A percentile compares a stretch with the other conserved stretches of the same genome.
phyloP scores from a whole-genome alignment of 2,888 invertebrate species.

The Tuberolachnus salignus region DNA sequence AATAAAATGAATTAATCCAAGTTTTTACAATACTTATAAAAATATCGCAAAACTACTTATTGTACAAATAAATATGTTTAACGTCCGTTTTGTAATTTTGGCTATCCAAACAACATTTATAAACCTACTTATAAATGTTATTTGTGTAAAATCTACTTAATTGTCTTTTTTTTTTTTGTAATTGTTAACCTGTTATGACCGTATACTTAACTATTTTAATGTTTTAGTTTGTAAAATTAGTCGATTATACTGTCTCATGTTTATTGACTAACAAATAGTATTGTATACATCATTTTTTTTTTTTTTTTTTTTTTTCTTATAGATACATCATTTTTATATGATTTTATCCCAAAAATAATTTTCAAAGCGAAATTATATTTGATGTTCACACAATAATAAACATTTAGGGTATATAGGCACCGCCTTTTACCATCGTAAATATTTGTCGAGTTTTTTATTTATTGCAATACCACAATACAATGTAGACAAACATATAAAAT shows the following conservation, averaged over 20 bases:
- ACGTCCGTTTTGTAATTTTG: background rate
- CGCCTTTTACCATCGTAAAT: conserved; percentile 17
- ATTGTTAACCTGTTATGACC: conserved; percentile 32
- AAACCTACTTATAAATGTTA: background rate
- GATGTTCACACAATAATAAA: conserved; percentile 31
- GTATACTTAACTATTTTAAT: background rate
- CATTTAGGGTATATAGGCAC: conserved; percentile 24
- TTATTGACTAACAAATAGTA: background rate
- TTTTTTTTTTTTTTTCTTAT: no score
- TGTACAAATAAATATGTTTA: conserved; percentile 2
- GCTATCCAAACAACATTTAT: conserved; percentile 2
- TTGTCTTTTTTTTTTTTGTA: conserved; percentile 6
- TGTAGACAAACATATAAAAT: no score
- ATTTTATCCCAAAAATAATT: conserved; percentile 13
- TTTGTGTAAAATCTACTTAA: conserved; percentile 35
- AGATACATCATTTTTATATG: background rate
- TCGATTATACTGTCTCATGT: conserved; percentile 16
- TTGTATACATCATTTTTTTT: no score
- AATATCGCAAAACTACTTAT: background rate
- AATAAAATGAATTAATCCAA: background rate
- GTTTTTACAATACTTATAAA: background rate
- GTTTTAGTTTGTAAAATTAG: conserved; percentile 45
- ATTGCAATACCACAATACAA: no score
- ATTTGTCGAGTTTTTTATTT: background rate
- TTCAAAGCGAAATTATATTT: conserved; percentile 11